These are phyloP conservation scores for Scortum barcoo DNA, from an alignment of 2,113 vertebrate genomes.

Conservation along the genomic window DNA sequence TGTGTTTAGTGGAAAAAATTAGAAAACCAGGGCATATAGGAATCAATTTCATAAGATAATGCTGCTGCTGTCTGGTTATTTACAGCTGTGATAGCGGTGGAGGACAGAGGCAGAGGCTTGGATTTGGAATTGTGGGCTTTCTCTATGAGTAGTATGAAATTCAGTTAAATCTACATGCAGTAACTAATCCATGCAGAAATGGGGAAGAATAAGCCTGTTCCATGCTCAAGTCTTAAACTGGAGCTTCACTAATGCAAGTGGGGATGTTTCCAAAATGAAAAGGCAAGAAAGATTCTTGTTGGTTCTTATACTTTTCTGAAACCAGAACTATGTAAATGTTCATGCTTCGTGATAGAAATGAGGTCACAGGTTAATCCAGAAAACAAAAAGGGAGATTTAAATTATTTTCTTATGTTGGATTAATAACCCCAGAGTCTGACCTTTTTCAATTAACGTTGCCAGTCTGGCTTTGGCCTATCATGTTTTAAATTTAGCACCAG, in stretches of 20 bases:
- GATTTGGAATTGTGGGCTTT: constrained; percentile 62
- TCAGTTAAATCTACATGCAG: constrained; percentile 71
- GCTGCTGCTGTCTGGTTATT: constrained; percentile 44
- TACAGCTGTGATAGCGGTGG: constrained; percentile 17
- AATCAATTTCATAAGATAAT: constrained; percentile 42
- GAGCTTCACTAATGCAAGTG: constrained; percentile 48
- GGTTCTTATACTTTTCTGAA: constrained; percentile 23
- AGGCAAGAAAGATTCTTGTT: constrained; percentile 29
- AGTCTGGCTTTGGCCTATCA: neutral
- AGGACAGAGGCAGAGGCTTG: constrained; percentile 42
- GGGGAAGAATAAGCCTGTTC: constrained; percentile 57
- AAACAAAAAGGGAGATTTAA: neutral
- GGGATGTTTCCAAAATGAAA: constrained; percentile 47
- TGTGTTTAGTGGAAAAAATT: constrained; percentile 15
- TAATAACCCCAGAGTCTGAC: neutral
- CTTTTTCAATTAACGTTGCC: neutral
- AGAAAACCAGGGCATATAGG: constrained; percentile 6
- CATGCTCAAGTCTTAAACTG: constrained; percentile 57
- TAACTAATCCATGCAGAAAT: constrained; percentile 62
- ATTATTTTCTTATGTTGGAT: neutral
- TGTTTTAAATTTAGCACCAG: neutral
- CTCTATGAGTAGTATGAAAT: constrained; percentile 68
- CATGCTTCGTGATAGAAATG: neutral
- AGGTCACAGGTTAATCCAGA: neutral
- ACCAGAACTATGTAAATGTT: constrained; percentile 16